Conservation (phyloP, 2,113 vertebrate genomes). For the Calonectris borealis region DNA sequence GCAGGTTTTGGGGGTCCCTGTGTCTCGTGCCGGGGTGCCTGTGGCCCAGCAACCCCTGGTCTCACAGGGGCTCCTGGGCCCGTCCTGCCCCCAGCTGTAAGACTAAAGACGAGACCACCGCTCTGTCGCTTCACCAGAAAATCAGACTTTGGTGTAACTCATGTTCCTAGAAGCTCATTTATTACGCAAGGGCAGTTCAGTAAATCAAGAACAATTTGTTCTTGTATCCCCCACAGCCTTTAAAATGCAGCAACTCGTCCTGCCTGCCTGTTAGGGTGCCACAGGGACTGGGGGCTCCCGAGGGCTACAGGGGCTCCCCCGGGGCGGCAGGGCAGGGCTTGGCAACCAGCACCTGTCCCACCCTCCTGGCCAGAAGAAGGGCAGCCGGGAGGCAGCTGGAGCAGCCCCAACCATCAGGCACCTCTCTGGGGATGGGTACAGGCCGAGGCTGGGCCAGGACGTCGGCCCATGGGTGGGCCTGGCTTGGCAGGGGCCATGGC, state of each 20-base stretch:
- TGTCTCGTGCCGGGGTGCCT: fast-evolving
- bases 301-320: no score
- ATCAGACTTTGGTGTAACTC: not conserved
- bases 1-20: not conserved
- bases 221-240: not conserved
- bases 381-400: not conserved
- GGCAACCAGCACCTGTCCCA: not conserved
- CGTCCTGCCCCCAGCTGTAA: not conserved
- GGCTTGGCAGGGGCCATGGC: fast-evolving
- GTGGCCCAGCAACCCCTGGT: fast-evolving
- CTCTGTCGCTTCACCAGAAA: not conserved
- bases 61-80: fast-evolving
- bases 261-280: fast-evolving
- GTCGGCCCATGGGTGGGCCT: fast-evolving
- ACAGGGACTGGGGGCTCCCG: fast-evolving
- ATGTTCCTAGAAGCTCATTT: not conserved
- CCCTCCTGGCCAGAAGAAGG: not conserved
- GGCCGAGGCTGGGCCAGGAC: not conserved
- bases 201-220: not conserved
- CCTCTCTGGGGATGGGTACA: not conserved
- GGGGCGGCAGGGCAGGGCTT: not conserved
- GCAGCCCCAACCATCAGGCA: not conserved
- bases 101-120: fast-evolving
- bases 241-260: not conserved
- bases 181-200: not conserved